Evolutionary conservation across 2,888 invertebrate species (phyloP).

Genomic region (Isotomurus palustris): DNA sequence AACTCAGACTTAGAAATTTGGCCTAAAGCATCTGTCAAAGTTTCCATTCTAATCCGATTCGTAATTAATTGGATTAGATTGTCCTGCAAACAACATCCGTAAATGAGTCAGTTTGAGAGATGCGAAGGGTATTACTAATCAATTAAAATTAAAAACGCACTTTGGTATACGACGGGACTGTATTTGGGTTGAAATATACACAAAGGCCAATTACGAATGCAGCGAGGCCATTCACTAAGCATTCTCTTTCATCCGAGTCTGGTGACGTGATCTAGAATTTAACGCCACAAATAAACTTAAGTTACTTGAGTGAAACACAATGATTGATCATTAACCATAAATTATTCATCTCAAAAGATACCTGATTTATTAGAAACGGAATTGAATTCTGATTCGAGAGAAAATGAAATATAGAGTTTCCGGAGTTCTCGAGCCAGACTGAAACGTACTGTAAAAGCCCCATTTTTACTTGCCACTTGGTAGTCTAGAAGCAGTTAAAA

Average conservation of each 20-base stretch:
- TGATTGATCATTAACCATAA: no score
- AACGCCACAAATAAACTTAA: conserved; percentile 16
- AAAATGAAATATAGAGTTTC: conserved; percentile 75
- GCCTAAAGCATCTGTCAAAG: conserved; percentile 75
- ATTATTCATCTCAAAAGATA: no score
- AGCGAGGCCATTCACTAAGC: conserved; percentile 78
- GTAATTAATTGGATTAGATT: conserved; percentile 76
- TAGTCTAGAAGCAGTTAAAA: conserved; percentile 52
- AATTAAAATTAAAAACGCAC: conserved; percentile 46
- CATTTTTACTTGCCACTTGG: conserved; percentile 75
- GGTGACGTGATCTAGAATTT: conserved; percentile 64
- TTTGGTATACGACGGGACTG: conserved; percentile 68
- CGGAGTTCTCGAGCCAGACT: conserved; percentile 81
- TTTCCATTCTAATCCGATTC: conserved; percentile 84
- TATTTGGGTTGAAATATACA: conserved; percentile 81
- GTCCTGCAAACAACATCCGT: conserved; percentile 52
- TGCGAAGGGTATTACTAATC: conserved; percentile 39
- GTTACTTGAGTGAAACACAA: no score
- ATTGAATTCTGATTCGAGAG: conserved; percentile 73
- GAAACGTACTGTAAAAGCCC: conserved; percentile 86
- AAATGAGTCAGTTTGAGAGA: conserved; percentile 40
- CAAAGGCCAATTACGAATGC: conserved; percentile 91
- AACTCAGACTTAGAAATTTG: conserved; percentile 84
- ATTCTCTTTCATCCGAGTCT: conserved; percentile 88
- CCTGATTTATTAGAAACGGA: conserved; percentile 71